These are phyloP conservation scores for Barbus barbus DNA, from an alignment of 2,113 vertebrate species.

Conservation along the genomic window DNA sequence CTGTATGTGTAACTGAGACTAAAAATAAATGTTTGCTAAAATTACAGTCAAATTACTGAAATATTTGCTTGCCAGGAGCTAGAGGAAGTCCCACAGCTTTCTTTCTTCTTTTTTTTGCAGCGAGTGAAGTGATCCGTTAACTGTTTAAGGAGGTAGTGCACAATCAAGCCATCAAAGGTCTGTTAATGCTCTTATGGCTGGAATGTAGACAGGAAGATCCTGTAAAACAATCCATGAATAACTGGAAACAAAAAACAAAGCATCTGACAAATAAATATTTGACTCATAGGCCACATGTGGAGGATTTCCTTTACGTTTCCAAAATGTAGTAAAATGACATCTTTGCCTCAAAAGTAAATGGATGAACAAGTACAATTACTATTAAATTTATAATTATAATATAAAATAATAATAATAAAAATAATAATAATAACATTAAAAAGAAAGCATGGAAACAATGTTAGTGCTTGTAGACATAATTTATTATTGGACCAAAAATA, in stretches of 20 bases:
- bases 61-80: background rate
- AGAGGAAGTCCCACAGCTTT: background rate
- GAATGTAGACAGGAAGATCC: constrained; percentile 31
- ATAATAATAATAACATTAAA: background rate
- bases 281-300: background rate
- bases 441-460: background rate
- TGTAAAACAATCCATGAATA: background rate
- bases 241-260: constrained; percentile 37
- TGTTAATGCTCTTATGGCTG: constrained; percentile 8
- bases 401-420: too few species aligned
- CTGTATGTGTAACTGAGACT: background rate
- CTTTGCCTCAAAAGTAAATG: background rate
- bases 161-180: background rate
- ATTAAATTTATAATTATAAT: too few species aligned
- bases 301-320: background rate
- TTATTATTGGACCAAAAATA: background rate
- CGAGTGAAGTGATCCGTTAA: background rate
- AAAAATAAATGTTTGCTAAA: background rate
- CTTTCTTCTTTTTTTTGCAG: too few species aligned
- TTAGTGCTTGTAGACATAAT: background rate
- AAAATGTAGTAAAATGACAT: background rate
- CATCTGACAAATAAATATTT: constrained; percentile 3
- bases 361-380: too few species aligned
- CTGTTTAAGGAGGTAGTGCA: background rate
- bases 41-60: constrained; percentile 5